Conservation (phyloP, 2,113 vertebrate species). For the Labrus mixtus region DNA sequence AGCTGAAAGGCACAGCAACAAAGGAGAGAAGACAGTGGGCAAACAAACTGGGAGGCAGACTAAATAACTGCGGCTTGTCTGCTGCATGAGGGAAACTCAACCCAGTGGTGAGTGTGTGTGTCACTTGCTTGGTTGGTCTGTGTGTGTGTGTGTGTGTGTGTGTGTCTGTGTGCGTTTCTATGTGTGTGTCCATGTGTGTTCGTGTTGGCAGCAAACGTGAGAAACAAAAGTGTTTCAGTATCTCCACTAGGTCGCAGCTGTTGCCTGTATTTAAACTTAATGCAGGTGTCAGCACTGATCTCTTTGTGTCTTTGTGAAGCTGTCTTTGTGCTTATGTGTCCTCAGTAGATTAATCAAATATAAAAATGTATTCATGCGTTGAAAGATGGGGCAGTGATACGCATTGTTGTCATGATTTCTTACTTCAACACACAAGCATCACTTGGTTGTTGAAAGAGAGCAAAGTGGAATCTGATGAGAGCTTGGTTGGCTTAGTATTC, state of each 20-base stretch:
- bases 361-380: slow-evolving; percentile 25
- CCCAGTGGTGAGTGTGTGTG: slow-evolving; percentile 36
- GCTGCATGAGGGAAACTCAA: slow-evolving; percentile 64
- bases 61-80: slow-evolving; percentile 77
- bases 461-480: slow-evolving; percentile 33
- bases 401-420: neutral
- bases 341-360: slow-evolving; percentile 24
- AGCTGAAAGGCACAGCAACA: slow-evolving; percentile 67
- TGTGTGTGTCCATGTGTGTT: slow-evolving; percentile 34
- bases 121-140: neutral
- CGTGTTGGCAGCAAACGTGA: slow-evolving; percentile 72
- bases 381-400: neutral
- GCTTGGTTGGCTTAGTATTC: neutral
- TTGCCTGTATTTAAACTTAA: slow-evolving; percentile 65
- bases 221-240: slow-evolving; percentile 76
- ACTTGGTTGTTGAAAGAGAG: slow-evolving; percentile 1
- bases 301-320: slow-evolving; percentile 69
- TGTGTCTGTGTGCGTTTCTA: slow-evolving; percentile 37
- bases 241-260: slow-evolving; percentile 70
- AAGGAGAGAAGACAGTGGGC: slow-evolving; percentile 72
- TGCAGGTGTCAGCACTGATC: slow-evolving; percentile 59
- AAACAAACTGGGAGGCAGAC: slow-evolving; percentile 78
- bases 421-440: slow-evolving; percentile 15
- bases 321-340: slow-evolving; percentile 35
- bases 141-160: slow-evolving; percentile 14